Evolutionary conservation across 2,888 invertebrate genomes (phyloP), one percentile per base, ranked within the genome.

Genomic region (Timema cristinae): DNA sequence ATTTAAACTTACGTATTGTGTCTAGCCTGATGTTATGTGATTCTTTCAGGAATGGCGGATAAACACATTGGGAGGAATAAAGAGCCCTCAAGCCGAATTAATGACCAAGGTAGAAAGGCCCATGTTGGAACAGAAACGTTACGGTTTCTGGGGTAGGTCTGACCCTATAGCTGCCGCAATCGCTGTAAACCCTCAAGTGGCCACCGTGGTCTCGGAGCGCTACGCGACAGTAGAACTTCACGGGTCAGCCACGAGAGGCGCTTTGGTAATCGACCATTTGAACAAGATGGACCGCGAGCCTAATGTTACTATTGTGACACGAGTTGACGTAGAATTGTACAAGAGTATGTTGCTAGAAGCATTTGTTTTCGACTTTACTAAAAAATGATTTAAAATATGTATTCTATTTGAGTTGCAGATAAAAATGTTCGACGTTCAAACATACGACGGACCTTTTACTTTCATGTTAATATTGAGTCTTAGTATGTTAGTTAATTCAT

Each of bases 241-340:
- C 47, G 82, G 83, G n/a, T 75, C 72, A 15, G 76, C 78, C 68
- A 81, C 83, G 0, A 75, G 82, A 16, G 83, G 83, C 6, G 80
- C 81, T 77, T 79, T 83, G 79, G 79, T 83, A 0, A 79, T 81
- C 6, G 83, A 83, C 73, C 75, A 78, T 66, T 56, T 73, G 32
- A 63, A 75, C 1, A 71, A 74, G 61, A 73, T 77, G 8, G 72
- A 71, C 2, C 59, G 68, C 15, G 50, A 72, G 10, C 72, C 73
- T 6, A 78, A 78, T 66, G 77, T 77, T 1, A 70, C 66, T 5
- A 61, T 78, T 7, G 70, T 78, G 10, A 76, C 75, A 7, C 70
- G 75, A 7, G 72, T 78, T 5, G 77, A 78, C 49, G 52, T 72
- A 2, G 77, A 77, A 61, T 48, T 75, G 32, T 73, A 75, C 48